phyloP scores from a whole-genome alignment of 2,888 invertebrate species.

The Troilus luridus region DNA sequence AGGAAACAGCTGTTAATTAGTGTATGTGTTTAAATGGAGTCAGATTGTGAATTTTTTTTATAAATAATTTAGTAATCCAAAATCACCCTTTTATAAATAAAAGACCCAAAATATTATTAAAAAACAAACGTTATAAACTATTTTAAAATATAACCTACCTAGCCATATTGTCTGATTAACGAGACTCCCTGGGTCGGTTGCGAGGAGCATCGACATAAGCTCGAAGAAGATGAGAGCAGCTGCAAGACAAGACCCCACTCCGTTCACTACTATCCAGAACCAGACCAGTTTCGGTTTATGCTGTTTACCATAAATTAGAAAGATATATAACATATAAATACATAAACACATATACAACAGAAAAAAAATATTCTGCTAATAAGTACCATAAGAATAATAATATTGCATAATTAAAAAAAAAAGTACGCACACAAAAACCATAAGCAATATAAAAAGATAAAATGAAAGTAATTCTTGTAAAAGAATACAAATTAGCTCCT shows the following conservation, averaged over 20 bases:
- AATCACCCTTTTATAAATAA: background rate
- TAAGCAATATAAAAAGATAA: no score
- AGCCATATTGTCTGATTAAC: background rate
- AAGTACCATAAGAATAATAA: no score
- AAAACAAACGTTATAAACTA: background rate
- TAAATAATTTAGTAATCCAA: background rate
- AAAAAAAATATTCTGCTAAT: no score
- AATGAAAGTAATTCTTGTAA: no score
- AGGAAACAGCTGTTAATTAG: no score
- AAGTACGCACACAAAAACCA: no score
- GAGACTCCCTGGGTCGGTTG: background rate
- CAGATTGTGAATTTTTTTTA: background rate
- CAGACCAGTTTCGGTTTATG: background rate
- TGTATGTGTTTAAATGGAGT: background rate
- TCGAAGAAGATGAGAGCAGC: background rate
- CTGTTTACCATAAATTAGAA: background rate
- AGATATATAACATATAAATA: no score
- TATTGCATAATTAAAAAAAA: no score
- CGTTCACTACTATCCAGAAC: background rate
- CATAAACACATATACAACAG: no score
- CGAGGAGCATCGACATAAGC: background rate
- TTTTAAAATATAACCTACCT: background rate
- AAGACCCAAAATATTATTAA: background rate
- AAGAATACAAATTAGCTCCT: no score
- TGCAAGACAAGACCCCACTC: background rate